These are phyloP conservation scores for Pholis gunnellus DNA, from an alignment of 2,113 vertebrate genomes.

Conservation along the genomic window DNA sequence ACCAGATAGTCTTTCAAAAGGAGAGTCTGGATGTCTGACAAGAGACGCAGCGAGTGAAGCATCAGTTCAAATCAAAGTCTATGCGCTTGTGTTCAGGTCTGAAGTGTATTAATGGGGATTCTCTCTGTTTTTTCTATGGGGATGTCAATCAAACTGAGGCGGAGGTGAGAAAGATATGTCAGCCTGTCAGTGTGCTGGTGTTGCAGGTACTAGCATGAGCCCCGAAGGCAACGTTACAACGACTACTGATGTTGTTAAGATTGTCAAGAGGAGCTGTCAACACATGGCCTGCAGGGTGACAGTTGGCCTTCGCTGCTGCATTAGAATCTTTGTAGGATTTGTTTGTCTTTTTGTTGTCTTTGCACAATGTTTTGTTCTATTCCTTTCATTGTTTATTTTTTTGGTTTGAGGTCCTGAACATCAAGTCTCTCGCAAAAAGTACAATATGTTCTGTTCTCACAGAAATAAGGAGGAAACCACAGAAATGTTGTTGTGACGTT, in stretches of 20 bases:
- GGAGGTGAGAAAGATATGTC: constrained; percentile 64
- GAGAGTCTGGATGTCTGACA: constrained; percentile 32
- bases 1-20: constrained; percentile 58
- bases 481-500: constrained; percentile 23
- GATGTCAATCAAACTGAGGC: constrained; percentile 60
- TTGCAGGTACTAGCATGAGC: constrained; percentile 63
- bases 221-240: constrained; percentile 65
- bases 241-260: constrained; percentile 50
- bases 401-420: constrained; percentile 46
- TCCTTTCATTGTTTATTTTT: constrained; percentile 6
- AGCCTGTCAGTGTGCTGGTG: constrained; percentile 52
- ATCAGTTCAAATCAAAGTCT: constrained; percentile 20
- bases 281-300: constrained; percentile 56
- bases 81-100: constrained; percentile 18
- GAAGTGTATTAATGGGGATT: constrained; percentile 42
- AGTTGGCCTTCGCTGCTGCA: constrained; percentile 10
- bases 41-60: constrained; percentile 19
- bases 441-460: neutral
- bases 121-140: constrained; percentile 7
- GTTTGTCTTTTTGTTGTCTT: neutral
- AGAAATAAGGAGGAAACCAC: constrained; percentile 11
- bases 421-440: constrained; percentile 19
- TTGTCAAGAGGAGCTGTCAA: constrained; percentile 62
- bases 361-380: constrained; percentile 16
- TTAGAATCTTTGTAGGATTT: neutral